Base-by-base conservation (phyloP, 2,113 vertebrate species). In the Passer domesticus region DNA sequence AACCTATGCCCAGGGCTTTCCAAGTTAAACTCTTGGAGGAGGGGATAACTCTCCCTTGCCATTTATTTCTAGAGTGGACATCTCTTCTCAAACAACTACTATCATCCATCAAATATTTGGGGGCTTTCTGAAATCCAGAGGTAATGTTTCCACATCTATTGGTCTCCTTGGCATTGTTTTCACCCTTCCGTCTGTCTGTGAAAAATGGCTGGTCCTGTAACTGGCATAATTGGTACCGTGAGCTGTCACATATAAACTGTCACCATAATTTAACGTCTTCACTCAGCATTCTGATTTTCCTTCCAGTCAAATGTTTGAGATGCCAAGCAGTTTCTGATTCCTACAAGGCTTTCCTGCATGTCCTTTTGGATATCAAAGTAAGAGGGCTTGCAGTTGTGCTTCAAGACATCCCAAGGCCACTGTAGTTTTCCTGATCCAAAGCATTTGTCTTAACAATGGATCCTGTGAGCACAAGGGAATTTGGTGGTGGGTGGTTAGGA, bases 301-400 rank as follows among this genome's bases (percentile, higher is more conserved):
- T 85, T 81, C 37, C 58, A 92, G 89, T 94, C 35, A 85, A 7
- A 3, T 94, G 85, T 47, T 41, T 33, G 47, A 85, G 47, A 13
- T 89, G 89, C 58, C 31, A 46, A 49, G 52, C 24, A 6, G 35
- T 33, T 92, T 85, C 58, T 15, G 39, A 81, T 30, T 81, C 69
- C 41, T 76, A 67, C 22, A 68, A 85, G 52, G 9, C 33, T 24
- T 89, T 89, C 33, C 58, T 76, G 46, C 35, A 89, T 62, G 19
- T 92, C 5, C 24, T 47, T 60, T 41, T 94, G 93, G 85, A 92
- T 76, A 92, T 92, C 30, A 35, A 50, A 60, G 84, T 94, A 92
- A 80, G 89, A 39, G 28, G 25, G 33, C 5, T 72, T 72, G 21
- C 24, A 41, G 10, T 1, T 60, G 41, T 24, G 11, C 24, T 76